Conservation (phyloP, 1,140 invertebrate species). For the Subanguina moxae region DNA sequence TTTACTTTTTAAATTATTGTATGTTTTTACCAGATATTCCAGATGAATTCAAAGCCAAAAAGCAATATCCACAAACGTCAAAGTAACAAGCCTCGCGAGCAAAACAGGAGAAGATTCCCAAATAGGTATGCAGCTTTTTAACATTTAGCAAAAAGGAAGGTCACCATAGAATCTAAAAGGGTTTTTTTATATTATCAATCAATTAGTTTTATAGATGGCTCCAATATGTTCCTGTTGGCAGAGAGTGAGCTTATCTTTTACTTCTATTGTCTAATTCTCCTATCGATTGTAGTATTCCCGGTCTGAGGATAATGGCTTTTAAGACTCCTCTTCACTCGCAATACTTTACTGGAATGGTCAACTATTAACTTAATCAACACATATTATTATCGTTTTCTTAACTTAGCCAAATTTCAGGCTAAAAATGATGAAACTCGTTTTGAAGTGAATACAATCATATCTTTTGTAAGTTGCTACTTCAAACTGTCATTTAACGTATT, state of each 20-base stretch:
- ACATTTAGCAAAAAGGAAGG: too few species aligned
- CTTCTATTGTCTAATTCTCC: too few species aligned
- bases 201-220: constrained; percentile 15
- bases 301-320: constrained; percentile 71
- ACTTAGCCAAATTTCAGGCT: not conserved
- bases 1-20: too few species aligned
- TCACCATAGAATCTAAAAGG: too few species aligned
- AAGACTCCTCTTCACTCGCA: constrained; percentile 72
- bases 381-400: not conserved
- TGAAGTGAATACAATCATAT: constrained; percentile 13
- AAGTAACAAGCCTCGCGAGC: too few species aligned
- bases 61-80: too few species aligned
- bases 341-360: constrained; percentile 54
- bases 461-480: constrained; percentile 8
- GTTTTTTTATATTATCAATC: too few species aligned
- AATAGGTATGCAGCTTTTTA: too few species aligned
- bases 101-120: too few species aligned
- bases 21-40: too few species aligned
- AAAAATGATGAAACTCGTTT: constrained; percentile 9
- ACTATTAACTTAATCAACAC: not conserved
- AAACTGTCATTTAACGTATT: not conserved
- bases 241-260: not conserved
- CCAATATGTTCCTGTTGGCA: constrained; percentile 17
- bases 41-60: too few species aligned
- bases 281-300: constrained; percentile 39